These are phyloP conservation scores for Desmodus rotundus DNA, from an alignment of 2,113 vertebrate genomes.

Conservation along the genomic window DNA sequence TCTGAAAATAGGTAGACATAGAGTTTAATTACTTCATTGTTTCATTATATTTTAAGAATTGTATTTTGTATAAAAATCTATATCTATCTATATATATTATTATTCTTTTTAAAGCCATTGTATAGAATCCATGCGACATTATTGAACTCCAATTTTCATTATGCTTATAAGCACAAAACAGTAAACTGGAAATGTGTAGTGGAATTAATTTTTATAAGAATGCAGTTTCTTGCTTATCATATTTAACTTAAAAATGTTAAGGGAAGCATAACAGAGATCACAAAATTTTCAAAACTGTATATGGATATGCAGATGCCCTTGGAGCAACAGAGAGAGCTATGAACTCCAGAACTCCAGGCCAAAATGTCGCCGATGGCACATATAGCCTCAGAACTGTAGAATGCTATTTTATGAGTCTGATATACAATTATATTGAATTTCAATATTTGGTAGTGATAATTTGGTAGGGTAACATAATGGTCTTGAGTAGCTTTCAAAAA, in stretches of 20 bases:
- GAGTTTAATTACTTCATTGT: neutral
- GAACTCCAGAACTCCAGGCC: neutral
- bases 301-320: fast-evolving
- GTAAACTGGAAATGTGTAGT: neutral
- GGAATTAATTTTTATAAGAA: neutral
- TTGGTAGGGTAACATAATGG: neutral
- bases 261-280: neutral
- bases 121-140: neutral
- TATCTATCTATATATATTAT: neutral
- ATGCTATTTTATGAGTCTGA: neutral
- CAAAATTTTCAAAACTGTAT: neutral
- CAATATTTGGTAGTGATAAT: neutral
- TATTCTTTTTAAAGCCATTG: neutral
- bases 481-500: neutral
- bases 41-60: neutral
- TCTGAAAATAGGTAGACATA: neutral
- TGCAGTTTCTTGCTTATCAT: neutral
- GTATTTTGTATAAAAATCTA: neutral
- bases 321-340: neutral
- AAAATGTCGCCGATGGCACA: neutral
- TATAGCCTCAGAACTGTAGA: neutral
- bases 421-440: neutral
- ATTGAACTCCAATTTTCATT: neutral
- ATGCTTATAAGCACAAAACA: neutral
- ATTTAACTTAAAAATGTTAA: neutral